Percentiles rank a stretch among this genome's conserved stretches.
Conservation (phyloP, 1,140 invertebrate species). For the Nasonia vitripennis region DNA sequence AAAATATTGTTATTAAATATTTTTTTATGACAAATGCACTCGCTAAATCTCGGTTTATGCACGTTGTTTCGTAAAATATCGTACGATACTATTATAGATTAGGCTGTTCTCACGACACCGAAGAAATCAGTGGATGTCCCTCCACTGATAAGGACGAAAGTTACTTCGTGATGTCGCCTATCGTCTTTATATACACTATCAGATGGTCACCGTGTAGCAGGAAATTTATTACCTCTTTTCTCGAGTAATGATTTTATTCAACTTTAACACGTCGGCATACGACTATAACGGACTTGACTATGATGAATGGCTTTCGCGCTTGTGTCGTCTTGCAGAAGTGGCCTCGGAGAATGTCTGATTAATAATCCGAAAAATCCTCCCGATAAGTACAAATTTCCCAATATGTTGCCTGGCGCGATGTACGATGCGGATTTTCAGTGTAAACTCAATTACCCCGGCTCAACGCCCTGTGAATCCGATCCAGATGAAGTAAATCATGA, state of each 20-base stretch:
- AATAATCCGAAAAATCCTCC: conserved; percentile 78
- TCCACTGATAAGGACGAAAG: conserved; percentile 67
- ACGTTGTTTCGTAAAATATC: too few species aligned
- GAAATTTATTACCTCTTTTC: conserved; percentile 78
- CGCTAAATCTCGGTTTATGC: too few species aligned
- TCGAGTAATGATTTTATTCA: conserved; percentile 76
- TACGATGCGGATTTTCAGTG: conserved; percentile 83
- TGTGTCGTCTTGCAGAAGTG: conserved; percentile 72
- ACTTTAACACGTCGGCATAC: neutral
- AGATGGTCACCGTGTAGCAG: conserved; percentile 82
- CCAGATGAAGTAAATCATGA: neutral
- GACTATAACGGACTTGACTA: too few species aligned
- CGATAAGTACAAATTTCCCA: conserved; percentile 72
- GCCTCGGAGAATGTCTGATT: conserved; percentile 80
- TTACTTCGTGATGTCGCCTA: conserved; percentile 80
- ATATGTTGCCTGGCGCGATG: conserved; percentile 81
- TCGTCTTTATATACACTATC: conserved; percentile 77
- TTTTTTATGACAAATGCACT: too few species aligned
- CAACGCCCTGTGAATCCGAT: conserved; percentile 67
- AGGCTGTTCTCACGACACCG: conserved; percentile 79
- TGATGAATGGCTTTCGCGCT: too few species aligned
- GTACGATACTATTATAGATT: conserved; percentile 71
- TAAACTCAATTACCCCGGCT: conserved; percentile 69
- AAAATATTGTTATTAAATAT: too few species aligned
- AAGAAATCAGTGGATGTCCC: conserved; percentile 69